Evolutionary conservation across 2,113 vertebrate species (phyloP).

Genomic region (Dasypus novemcinctus): DNA sequence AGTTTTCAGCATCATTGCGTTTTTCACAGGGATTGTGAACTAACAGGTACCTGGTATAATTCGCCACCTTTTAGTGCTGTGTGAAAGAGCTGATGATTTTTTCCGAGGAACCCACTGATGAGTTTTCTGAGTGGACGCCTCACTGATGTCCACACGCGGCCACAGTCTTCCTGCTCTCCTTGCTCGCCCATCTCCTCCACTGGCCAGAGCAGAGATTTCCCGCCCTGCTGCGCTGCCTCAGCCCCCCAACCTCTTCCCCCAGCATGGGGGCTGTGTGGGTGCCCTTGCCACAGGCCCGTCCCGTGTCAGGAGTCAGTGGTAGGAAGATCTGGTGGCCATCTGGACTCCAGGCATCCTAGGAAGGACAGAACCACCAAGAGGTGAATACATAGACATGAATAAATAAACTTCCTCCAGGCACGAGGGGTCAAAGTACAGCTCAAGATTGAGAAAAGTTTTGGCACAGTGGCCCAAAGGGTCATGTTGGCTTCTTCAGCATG

Average conservation of each 20-base stretch:
- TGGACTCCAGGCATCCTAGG: not conserved
- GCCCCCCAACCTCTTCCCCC: not conserved
- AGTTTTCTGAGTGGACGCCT: not conserved
- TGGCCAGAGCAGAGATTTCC: not conserved
- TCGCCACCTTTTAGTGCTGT: not conserved
- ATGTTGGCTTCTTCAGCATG: conserved; percentile 18
- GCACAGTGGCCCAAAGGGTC: conserved; percentile 26
- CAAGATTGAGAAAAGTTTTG: conserved; percentile 21
- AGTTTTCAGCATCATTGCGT: not conserved
- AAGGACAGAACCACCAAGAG: not conserved
- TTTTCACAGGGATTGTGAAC: not conserved
- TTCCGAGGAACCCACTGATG: not conserved
- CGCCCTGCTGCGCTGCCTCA: not conserved
- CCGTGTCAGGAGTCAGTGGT: not conserved
- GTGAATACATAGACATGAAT: not conserved
- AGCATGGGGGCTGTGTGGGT: not conserved
- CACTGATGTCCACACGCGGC: too few species aligned
- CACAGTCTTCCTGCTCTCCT: not conserved
- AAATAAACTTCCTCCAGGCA: not conserved
- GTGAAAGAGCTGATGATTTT: not conserved
- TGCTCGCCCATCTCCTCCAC: not conserved
- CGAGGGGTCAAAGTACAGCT: not conserved
- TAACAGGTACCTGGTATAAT: not conserved
- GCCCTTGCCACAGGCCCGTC: too few species aligned
- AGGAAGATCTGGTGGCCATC: not conserved